Percentiles rank a stretch among this genome's conserved stretches.
Evolutionary conservation across 2,888 invertebrate genomes (phyloP).

Genomic region (Nomada lathburiana): DNA sequence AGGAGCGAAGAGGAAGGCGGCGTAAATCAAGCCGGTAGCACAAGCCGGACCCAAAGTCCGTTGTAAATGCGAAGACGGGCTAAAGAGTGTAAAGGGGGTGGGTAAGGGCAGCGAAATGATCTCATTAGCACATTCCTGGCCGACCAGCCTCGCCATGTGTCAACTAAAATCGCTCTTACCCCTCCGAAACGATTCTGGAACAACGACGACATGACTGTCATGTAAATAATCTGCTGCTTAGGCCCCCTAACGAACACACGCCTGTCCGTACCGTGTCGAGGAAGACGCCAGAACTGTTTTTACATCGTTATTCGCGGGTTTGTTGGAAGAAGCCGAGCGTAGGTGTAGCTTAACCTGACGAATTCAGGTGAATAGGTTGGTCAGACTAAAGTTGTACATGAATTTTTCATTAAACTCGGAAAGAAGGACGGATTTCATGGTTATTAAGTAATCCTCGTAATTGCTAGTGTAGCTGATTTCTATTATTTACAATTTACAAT

Average conservation of each 20-base stretch:
- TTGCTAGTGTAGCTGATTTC: neutral
- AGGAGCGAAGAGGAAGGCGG: slow-evolving; percentile 52
- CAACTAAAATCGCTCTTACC: slow-evolving; percentile 75
- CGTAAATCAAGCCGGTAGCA: slow-evolving; percentile 75
- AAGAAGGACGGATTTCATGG: no score
- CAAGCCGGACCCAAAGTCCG: slow-evolving; percentile 56
- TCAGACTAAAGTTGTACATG: no score
- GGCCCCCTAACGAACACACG: slow-evolving; percentile 60
- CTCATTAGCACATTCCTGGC: slow-evolving; percentile 84
- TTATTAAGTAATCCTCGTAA: neutral
- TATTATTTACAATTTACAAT: neutral
- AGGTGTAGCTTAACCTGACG: no score
- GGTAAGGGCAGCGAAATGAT: slow-evolving; percentile 80
- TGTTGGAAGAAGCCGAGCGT: neutral
- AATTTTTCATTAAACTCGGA: no score
- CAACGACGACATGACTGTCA: slow-evolving; percentile 75
- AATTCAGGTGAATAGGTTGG: no score
- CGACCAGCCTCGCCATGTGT: slow-evolving; percentile 79
- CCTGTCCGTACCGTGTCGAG: slow-evolving; percentile 40
- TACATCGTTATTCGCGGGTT: neutral
- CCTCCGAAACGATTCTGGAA: slow-evolving; percentile 68
- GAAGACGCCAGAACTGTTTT: slow-evolving; percentile 35
- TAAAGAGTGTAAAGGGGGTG: slow-evolving; percentile 68
- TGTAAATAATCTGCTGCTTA: slow-evolving; percentile 78
- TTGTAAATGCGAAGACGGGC: slow-evolving; percentile 68